Evolutionary conservation across 2,113 vertebrate genomes (phyloP), one percentile per base, ranked within the genome.

Genomic region (Gymnogyps californianus): DNA sequence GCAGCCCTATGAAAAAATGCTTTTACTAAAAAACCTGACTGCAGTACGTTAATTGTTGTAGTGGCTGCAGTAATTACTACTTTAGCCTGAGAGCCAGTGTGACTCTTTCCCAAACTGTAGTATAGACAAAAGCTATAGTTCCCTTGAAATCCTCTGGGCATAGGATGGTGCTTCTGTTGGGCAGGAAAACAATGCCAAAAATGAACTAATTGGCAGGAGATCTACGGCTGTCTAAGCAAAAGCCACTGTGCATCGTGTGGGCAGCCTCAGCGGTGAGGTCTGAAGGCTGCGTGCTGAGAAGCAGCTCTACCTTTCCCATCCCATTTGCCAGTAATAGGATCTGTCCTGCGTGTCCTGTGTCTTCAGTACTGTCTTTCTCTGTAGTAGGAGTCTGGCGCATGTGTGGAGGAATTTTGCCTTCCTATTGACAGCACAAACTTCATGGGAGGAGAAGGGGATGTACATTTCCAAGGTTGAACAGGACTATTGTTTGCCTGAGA

Each of bases 181-280:
- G 6, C 22, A 49, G 59, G 72, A 81, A 49, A 65, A 15, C 40
- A 46, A 38, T 52, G 57, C 34, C 44, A 76, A 6, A 90, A 83
- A 51, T 57, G 52, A 40, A 36, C 7, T 36, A 29, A 67, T 13
- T 36, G 65, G 29, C 52, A n/a, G 79, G 58, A 80, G 38, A 46
- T 57, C 28, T 42, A 0, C 0, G 0, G 13, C 55, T 61, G 7
- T 54, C 67, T 38, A 12, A 1, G 4, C n/a, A 12, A 3, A 74
- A 80, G 28, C 34, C 12, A 2, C 40, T 36, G 42, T 52, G 28
- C 6, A 5, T 66, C 1, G 0, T 29, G 13, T 66, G 36, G 57
- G 40, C 62, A 89, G 70, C 44, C 49, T 83, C 31, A 11, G 22
- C 15, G 9, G 25, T 16, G 70, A 61, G 46, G 40, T 34, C 54